Base-by-base conservation (phyloP, 2,888 invertebrate species). In the Rhorus exstirpatorius region DNA sequence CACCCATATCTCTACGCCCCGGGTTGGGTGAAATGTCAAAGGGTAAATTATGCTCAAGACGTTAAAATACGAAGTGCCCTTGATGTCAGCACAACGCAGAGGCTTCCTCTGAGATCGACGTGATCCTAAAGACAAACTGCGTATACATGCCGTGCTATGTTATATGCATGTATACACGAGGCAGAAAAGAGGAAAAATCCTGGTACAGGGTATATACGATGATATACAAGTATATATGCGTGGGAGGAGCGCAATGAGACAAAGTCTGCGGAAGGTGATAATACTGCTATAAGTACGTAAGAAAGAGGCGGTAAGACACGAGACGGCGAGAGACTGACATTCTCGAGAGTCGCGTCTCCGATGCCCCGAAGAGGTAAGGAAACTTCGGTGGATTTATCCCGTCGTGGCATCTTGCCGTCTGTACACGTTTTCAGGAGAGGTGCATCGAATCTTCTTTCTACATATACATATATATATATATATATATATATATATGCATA, bases 391-490 rank as follows among this genome's bases (percentile, higher is more conserved):
- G 80, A 80, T 81, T 86, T 83, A 81, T 84, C 81, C 71, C 75
- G 82, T 86, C 81, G 70, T 86, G 84, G 84, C 86, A 85, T 82
- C 84, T 84, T 72, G 68, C 26, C 60, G 35, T 51, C 74, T 63
- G 53, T 67, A 74, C 60, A 70, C 74, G 70, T 72, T 67, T 79
- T 75, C 61, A 19, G 12, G 53, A 74, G 55, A 74, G 51, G 31
- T 75, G 78, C 79, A 67, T 53, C 60, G 31, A 53, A 31, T 44
- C 41, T 70, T 44, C 41, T 44, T 3, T 49, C 10, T 31, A 17
- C 7, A 38, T 51, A 74, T 74, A 38, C 21, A n/a, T n/a, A n/a
- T n/a, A n/a, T n/a, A n/a, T n/a, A n/a, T n/a, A n/a, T n/a, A n/a
- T n/a, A n/a, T n/a, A n/a, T n/a, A n/a, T n/a, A n/a, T n/a, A n/a